These are phyloP conservation scores for Actinopyga echinites DNA, from an alignment of 53 echinoderm and acorn worm species.

Conservation along the genomic window DNA sequence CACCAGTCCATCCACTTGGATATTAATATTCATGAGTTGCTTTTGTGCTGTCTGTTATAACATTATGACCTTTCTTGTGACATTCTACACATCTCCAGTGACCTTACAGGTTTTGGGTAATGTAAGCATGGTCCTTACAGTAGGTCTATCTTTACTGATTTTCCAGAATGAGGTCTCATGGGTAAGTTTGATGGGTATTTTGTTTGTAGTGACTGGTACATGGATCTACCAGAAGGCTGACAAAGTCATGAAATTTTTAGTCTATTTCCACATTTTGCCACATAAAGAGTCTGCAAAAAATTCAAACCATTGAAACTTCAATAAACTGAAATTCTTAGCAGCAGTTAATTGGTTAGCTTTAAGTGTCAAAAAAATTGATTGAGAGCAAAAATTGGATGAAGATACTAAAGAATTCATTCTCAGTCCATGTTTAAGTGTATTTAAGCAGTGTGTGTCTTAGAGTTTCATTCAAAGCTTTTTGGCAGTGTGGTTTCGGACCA, in stretches of 20 bases:
- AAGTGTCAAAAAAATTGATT: no score
- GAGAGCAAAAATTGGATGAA: no score
- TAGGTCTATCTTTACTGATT: constrained; percentile 73
- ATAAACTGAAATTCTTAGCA: no score
- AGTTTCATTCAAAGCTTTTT: no score
- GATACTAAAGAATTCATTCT: no score
- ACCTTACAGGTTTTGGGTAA: constrained; percentile 85
- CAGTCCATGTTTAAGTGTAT: no score
- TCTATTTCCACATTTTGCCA: constrained; percentile 3
- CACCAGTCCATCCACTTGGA: constrained; percentile 48
- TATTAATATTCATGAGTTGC: constrained; percentile 73
- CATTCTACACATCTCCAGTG: constrained; percentile 89
- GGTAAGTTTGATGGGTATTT: constrained; percentile 67
- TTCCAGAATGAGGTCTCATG: constrained; percentile 85
- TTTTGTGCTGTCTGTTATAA: constrained; percentile 91
- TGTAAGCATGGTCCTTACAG: constrained; percentile 73
- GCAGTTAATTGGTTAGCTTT: no score
- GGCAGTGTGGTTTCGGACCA: no score
- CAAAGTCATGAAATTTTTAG: constrained; percentile 35
- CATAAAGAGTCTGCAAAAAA: no score
- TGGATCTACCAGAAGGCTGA: constrained; percentile 77
- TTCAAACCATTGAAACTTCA: no score
- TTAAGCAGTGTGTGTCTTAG: no score
- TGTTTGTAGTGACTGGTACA: constrained; percentile 66
- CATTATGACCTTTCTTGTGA: constrained; percentile 87